These are phyloP conservation scores for Sitobion miscanthi DNA, from an alignment of 1,140 invertebrate species.

Conservation along the genomic window DNA sequence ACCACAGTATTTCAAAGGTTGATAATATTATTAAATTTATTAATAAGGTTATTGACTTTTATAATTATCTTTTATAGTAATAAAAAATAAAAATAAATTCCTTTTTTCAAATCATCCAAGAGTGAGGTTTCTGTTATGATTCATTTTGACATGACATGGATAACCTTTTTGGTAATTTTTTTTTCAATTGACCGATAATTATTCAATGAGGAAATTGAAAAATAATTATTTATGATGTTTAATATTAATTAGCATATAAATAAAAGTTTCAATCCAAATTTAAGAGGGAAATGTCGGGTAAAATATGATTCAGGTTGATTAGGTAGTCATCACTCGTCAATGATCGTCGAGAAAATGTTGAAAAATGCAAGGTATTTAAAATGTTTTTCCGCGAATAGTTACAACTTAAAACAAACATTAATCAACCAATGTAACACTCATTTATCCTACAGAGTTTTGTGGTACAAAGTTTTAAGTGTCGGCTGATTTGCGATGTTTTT, in stretches of 20 bases:
- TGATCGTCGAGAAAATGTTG: background rate
- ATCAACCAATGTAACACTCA: background rate
- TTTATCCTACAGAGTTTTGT: background rate
- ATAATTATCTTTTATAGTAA: background rate
- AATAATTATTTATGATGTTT: background rate
- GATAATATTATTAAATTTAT: background rate
- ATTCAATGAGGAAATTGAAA: background rate
- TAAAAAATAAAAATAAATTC: background rate
- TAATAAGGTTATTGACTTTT: background rate
- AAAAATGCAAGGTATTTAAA: background rate
- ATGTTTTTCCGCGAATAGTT: background rate
- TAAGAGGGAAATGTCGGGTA: background rate
- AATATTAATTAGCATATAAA: background rate
- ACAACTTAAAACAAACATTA: background rate
- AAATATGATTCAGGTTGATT: background rate
- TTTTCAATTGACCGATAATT: background rate
- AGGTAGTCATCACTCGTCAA: background rate
- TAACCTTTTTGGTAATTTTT: background rate
- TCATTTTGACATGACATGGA: background rate
- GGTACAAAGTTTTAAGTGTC: background rate
- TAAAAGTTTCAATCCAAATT: background rate
- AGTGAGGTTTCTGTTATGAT: background rate
- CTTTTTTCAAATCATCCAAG: background rate
- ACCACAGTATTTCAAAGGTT: background rate
- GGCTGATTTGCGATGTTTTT: constrained; percentile 21